These are phyloP conservation scores for Temnothorax rugatulus DNA, from an alignment of 2,888 invertebrate species.

Conservation along the genomic window DNA sequence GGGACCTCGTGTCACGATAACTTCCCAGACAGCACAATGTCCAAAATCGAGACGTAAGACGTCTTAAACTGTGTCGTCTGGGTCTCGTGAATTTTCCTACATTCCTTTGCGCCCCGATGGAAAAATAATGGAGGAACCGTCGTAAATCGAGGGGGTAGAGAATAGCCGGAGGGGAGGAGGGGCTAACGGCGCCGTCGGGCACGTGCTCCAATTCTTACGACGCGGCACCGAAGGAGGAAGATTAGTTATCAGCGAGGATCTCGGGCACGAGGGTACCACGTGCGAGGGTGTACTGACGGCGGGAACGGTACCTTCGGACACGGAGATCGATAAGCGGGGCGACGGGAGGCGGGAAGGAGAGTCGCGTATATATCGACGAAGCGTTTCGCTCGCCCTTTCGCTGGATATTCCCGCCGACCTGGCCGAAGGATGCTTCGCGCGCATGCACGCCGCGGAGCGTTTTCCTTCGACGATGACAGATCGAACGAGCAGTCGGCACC, in stretches of 20 bases:
- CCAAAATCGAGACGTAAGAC: too few species aligned
- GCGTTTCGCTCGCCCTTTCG: constrained; percentile 30
- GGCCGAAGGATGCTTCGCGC: constrained; percentile 18
- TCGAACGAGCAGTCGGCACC: constrained; percentile 45
- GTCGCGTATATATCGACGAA: constrained; percentile 30
- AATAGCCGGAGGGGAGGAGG: not conserved
- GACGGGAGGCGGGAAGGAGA: not conserved
- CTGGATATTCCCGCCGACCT: not conserved
- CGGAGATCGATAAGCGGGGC: constrained; percentile 26
- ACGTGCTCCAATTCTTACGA: not conserved
- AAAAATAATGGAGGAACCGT: not conserved
- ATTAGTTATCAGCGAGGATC: not conserved
- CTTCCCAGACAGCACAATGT: too few species aligned
- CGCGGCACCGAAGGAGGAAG: not conserved
- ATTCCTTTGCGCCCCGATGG: not conserved
- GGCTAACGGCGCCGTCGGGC: not conserved
- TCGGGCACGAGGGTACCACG: constrained; percentile 37
- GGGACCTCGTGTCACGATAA: too few species aligned
- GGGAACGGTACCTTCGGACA: not conserved
- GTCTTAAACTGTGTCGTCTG: too few species aligned
- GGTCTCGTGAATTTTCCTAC: not conserved
- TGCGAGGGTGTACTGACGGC: constrained; percentile 18
- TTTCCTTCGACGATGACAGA: constrained; percentile 30
- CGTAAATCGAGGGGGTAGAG: not conserved
- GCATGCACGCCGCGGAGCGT: constrained; percentile 34